Evolutionary conservation across 2,797 vertebrate genomes (phyloP).

Genomic region (Craterocephalus amniculus): DNA sequence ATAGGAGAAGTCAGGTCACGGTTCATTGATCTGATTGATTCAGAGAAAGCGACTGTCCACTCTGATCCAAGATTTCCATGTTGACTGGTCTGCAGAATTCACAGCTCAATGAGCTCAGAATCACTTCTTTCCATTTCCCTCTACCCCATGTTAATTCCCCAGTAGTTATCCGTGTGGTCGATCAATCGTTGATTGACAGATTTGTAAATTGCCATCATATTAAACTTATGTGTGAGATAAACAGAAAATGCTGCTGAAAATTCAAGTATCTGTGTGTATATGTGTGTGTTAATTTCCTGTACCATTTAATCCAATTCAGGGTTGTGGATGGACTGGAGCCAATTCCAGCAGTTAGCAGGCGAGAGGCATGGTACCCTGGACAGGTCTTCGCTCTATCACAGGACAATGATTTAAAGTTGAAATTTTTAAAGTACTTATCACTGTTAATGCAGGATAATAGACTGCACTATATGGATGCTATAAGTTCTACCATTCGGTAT

Average conservation of each 20-base stretch:
- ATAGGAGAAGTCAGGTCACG: conserved; percentile 12
- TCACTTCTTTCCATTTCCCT: not conserved
- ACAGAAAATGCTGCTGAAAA: not conserved
- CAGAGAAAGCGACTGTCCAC: conserved; percentile 41
- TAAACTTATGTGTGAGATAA: not conserved
- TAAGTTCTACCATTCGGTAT: no score
- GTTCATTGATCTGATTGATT: conserved; percentile 56
- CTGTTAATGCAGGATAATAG: no score
- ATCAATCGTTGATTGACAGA: not conserved
- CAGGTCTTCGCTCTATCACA: no score
- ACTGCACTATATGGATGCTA: no score
- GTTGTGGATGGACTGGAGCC: no score
- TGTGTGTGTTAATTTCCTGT: no score
- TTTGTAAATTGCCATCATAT: not conserved
- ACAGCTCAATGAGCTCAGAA: conserved; percentile 27
- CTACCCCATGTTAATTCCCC: conserved; percentile 12
- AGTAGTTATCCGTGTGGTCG: not conserved
- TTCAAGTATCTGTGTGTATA: no score
- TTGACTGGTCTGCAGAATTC: conserved; percentile 53
- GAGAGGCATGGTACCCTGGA: no score
- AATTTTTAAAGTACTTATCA: no score
- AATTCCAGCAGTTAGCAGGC: no score
- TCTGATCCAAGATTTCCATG: conserved; percentile 29
- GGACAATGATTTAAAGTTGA: no score
- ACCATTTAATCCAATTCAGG: no score